Evolutionary conservation across 1,140 invertebrate genomes (phyloP), one percentile per base, ranked within the genome.

Genomic region (Mizuhopecten yessoensis): DNA sequence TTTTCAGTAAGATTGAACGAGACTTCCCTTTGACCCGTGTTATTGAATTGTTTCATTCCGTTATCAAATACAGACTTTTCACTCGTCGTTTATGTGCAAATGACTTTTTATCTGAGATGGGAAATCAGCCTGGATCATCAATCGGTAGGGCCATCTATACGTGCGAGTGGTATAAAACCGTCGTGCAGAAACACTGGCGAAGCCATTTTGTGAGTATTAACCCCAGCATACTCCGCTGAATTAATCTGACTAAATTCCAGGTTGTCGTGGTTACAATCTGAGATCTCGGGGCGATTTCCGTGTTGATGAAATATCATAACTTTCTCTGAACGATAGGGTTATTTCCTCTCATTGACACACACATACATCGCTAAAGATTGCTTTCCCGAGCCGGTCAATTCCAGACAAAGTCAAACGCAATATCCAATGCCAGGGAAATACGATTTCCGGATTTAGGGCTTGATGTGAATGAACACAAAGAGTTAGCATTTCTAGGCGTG

Each of bases 191-290:
- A 75, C 57, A 75, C 57, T 75, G 57, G 57, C 57, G 57, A 75
- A 75, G 57, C 57, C 57, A 75, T 75, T 75, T 75, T 75, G 57
- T 75, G 57, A 75, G 57, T 75, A 75, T 75, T 75, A 75, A 75
- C 57, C 57, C 57, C 29, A 75, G 57, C 57, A 75, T 29, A 75
- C 57, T 75, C n/a, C n/a, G 3, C 57, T 75, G 57, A 75, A 75
- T 75, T 75, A 75, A 75, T 75, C 57, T n/a, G 57, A 75, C 57
- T 75, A 75, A 75, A 75, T 75, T 75, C 57, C 57, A 75, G 57
- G 57, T 75, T 29, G 57, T 75, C 57, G 23, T 75, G 57, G 57
- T 75, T 29, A 75, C 57, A 75, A 75, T 75, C 57, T 5, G 57
- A 75, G 57, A 75, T 75, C 57, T 75, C 23, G n/a, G 17, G 57